Evolutionary conservation across 2,888 invertebrate genomes (phyloP), one percentile per base, ranked within the genome.

Genomic region (Anorthoa munda): DNA sequence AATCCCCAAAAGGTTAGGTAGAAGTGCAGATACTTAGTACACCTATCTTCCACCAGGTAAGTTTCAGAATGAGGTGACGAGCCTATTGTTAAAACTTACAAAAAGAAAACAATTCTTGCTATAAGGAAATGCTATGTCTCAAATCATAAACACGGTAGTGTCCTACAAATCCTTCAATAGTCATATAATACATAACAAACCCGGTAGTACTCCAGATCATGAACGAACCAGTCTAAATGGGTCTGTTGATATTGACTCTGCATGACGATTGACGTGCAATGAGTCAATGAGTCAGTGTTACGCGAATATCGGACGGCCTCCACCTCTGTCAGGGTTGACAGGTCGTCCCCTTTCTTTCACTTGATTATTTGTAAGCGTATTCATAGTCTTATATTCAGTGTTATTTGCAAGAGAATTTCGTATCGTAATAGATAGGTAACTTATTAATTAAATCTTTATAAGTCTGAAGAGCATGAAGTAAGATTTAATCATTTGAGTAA

Each of bases 201-300:
- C 56, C 80, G 75, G 75, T 80, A 79, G 81, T 69, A 23, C 9
- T 21, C 55, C 46, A 45, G 55, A 75, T 39, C 48, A 55, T 53
- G 46, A 56, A 56, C 21, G 56, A 68, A 63, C 64, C 58, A 48
- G 63, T n/a, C 9, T 65, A 23, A 56, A 21, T 74, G 0, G 56
- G 53, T 53, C 68, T 66, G 67, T 75, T 67, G 74, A 53, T 83
- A 82, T 67, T 31, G 56, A 58, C 73, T 56, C 45, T 75, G 75
- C 67, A 74, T 67, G 69, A 45, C 70, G 70, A 56, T 76, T 66
- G 66, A 69, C 64, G 76, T 45, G 66, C 75, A 71, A 76, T 75
- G 84, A 82, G 82, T 76, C 75, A 83, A 55, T 81, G 81, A 86
- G 85, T 83, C 85, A 85, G 75, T 86, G 72, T 81, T 61, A 77